Conservation (phyloP, 1,140 invertebrate species). For the Oryctes rhinoceros region DNA sequence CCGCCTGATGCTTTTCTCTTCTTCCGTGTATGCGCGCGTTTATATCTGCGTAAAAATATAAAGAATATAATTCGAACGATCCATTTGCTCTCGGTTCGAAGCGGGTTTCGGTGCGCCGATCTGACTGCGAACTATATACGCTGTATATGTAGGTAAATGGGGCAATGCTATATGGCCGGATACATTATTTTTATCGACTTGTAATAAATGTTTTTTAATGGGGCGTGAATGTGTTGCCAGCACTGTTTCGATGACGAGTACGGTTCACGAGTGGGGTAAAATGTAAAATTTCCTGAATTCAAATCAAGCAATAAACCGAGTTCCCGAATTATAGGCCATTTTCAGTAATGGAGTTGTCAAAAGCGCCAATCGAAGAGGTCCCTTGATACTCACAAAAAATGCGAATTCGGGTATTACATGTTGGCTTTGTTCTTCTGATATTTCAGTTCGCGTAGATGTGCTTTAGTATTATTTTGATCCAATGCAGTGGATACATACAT, state of each 20-base stretch:
- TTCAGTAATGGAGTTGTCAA: constrained; percentile 1
- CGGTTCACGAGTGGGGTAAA: not conserved
- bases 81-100: not conserved
- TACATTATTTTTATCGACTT: constrained; percentile 19
- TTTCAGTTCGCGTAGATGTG: too few species aligned
- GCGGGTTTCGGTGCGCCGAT: not conserved
- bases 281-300: not conserved
- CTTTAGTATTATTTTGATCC: too few species aligned
- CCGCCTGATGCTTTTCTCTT: too few species aligned
- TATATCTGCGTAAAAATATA: not conserved
- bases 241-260: not conserved
- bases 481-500: too few species aligned
- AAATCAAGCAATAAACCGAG: not conserved
- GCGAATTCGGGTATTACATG: too few species aligned
- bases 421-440: too few species aligned
- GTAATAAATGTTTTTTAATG: constrained; percentile 1
- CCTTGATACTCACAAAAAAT: not conserved
- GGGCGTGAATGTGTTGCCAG: not conserved
- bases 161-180: not conserved
- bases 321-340: not conserved
- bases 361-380: not conserved
- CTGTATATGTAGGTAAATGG: not conserved
- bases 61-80: constrained; percentile 9
- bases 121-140: not conserved
- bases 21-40: too few species aligned